Evolutionary conservation across 2,888 invertebrate genomes (phyloP).

Genomic region (Philonicus albiceps): DNA sequence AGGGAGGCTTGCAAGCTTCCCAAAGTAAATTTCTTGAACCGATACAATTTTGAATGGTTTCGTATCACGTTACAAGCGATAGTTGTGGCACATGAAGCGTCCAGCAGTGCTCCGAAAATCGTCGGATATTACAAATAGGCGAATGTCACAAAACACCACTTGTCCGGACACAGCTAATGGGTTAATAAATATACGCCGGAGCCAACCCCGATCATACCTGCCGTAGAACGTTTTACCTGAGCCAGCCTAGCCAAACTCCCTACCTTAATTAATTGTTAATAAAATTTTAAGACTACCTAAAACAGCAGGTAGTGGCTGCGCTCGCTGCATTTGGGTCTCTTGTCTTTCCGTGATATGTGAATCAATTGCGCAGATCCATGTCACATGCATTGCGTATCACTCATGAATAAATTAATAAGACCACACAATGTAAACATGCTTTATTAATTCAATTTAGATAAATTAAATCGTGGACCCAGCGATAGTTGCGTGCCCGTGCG

Average conservation of each 20-base stretch:
- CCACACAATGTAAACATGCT: constrained; percentile 64
- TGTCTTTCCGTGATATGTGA: constrained; percentile 27
- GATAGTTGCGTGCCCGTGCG: constrained; percentile 48
- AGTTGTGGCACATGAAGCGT: not conserved
- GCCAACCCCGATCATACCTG: not conserved
- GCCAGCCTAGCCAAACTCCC: not conserved
- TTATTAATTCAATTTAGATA: constrained; percentile 65
- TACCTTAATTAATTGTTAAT: constrained; percentile 10
- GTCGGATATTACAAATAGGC: not conserved
- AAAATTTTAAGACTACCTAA: constrained; percentile 27
- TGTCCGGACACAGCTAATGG: not conserved
- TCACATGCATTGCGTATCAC: constrained; percentile 46
- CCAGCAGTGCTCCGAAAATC: not conserved
- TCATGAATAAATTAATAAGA: constrained; percentile 52
- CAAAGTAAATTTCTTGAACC: not conserved
- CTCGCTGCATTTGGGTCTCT: not conserved
- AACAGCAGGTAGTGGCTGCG: constrained; percentile 8
- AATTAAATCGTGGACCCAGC: constrained; percentile 60
- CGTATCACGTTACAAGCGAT: not conserved
- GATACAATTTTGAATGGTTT: not conserved
- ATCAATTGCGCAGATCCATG: constrained; percentile 46
- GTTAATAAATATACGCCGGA: not conserved
- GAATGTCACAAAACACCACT: not conserved
- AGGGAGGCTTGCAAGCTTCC: not conserved
- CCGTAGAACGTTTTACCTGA: not conserved